Evolutionary conservation across 2,888 invertebrate species (phyloP), one percentile per base, ranked within the genome.

Genomic region (Lepeophtheirus nordmannii): DNA sequence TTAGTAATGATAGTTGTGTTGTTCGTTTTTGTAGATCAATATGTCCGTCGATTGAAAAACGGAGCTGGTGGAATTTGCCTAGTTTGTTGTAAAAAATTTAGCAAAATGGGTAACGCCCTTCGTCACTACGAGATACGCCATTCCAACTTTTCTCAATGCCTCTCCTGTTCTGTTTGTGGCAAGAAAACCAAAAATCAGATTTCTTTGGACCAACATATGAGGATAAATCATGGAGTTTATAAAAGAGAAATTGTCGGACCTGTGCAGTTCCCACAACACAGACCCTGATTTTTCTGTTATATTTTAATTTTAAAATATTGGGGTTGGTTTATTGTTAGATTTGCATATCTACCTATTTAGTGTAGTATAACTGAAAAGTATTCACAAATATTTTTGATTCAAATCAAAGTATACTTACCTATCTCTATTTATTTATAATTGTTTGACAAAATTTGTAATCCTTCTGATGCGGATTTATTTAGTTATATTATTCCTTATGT

Each of bases 51-150:
- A 14, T 17, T 46, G 53, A 46, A 17, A 17, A 46, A 46, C 17
- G 53, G 53, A 14, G 14, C 53, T 17, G 53, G 53, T 46, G 53
- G 53, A 17, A 46, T 46, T n/a, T 46, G 53, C 53, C 53, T 46
- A n/a, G 53, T 46, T 46, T 46, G 53, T 17, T 46, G 53, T 46
- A 46, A 46, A 46, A 46, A 46, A 17, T 46, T 46, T 46, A 46
- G 53, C 17, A 14, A 46, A 46, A 46, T 46, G n/a, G 17, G 53
- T 46, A 46, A 17, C 8, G 53, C 53, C 53, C 17, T 46, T 46
- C 53, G 53, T n/a, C 53, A 46, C 53, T 46, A n/a, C 53, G 17
- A 17, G n/a, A 14, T 46, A n/a, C 14, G 14, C 8, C 53, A 46
- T 17, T n/a, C 53, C 17, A 46, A 46, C 14, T n/a, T 14, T 46